A percentile compares a stretch with the other conserved stretches of the same genome.
Conservation (phyloP, 1,140 invertebrate species). For the Chelonus insularis region DNA sequence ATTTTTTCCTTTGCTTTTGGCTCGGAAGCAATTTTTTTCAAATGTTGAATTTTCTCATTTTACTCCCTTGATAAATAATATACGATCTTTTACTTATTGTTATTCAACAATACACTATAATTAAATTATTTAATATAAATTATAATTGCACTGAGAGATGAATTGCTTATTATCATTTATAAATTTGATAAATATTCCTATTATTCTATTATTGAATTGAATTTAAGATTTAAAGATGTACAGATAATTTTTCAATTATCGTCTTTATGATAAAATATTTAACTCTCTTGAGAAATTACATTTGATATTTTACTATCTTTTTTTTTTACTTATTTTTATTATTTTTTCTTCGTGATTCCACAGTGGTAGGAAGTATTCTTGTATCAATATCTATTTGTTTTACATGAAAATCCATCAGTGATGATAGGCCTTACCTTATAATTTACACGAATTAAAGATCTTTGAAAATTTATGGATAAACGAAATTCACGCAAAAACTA, state of each 20-base stretch:
- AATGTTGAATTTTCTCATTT: too few relatives aligned
- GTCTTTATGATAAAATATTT: conserved; percentile 21
- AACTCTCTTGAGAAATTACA: conserved; percentile 15
- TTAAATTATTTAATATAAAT: too few relatives aligned
- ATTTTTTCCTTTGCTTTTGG: too few relatives aligned
- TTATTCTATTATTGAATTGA: conserved; percentile 6
- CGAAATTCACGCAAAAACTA: too few relatives aligned
- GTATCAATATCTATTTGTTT: not conserved
- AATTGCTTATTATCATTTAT: not conserved
- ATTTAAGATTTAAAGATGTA: conserved; percentile 11
- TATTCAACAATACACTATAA: too few relatives aligned
- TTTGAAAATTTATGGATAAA: not conserved
- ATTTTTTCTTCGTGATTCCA: too few relatives aligned
- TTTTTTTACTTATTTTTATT: not conserved
- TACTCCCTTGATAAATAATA: too few relatives aligned
- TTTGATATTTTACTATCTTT: conserved; percentile 9
- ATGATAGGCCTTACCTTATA: conserved; percentile 1
- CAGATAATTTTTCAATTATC: not conserved
- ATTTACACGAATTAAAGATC: not conserved
- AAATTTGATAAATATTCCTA: conserved; percentile 5
- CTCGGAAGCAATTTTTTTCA: too few relatives aligned
- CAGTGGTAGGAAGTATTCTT: conserved; percentile 16
- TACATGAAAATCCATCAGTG: conserved; percentile 5
- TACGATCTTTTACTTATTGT: too few relatives aligned
- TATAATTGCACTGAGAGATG: not conserved